phyloP scores from a whole-genome alignment of 1,140 invertebrate species.

The Teleopsis dalmanni region DNA sequence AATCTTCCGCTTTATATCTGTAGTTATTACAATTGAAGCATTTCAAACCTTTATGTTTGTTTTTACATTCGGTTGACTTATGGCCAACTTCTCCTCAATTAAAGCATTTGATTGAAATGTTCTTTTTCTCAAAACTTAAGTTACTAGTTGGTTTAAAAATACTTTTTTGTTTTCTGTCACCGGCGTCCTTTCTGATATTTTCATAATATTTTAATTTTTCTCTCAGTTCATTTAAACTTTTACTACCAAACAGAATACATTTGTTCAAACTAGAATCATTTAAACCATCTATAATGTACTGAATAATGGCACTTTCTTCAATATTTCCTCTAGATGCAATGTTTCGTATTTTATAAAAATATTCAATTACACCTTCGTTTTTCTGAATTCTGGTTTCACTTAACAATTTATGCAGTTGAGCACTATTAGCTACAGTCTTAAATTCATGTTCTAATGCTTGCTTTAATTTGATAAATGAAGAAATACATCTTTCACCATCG shows the following conservation, averaged over 20 bases:
- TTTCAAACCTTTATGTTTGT: conserved; percentile 3
- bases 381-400: not conserved
- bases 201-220: conserved; percentile 1
- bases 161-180: not conserved
- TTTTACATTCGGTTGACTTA: conserved; percentile 1
- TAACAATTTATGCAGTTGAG: conserved; percentile 6
- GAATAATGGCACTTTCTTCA: conserved; percentile 8
- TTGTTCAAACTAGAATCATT: conserved; percentile 1
- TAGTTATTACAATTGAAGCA: conserved; percentile 6
- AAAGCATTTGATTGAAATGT: not conserved
- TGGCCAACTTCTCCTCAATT: conserved; percentile 7
- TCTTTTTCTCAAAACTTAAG: not conserved
- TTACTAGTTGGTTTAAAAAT: not conserved
- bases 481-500: not conserved
- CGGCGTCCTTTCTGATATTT: no score
- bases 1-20: conserved; percentile 4
- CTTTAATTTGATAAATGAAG: not conserved
- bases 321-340: conserved; percentile 4
- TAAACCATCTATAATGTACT: conserved; percentile 8
- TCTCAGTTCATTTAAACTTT: conserved; percentile 4
- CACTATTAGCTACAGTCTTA: not conserved
- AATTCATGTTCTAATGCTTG: not conserved
- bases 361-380: conserved; percentile 5
- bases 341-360: conserved; percentile 7
- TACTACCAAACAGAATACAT: conserved; percentile 4